Evolutionary conservation across 2,888 invertebrate species (phyloP).

Genomic region (Philopedon plagiatum): DNA sequence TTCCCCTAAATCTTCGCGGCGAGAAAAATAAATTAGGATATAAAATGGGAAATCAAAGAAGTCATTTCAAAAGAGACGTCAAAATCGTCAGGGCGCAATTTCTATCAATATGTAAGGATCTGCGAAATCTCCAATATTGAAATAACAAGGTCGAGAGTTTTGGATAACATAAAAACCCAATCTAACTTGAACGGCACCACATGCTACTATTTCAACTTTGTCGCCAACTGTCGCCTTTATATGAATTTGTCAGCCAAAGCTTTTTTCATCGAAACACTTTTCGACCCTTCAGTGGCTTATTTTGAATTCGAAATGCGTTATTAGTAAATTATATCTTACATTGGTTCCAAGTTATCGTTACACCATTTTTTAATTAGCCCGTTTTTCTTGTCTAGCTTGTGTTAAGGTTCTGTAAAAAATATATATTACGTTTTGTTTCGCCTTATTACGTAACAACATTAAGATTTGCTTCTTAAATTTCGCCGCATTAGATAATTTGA

Average conservation of each 20-base stretch:
- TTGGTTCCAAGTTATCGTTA: too few relatives aligned
- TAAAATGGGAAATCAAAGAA: conserved; percentile 48
- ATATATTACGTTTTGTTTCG: too few relatives aligned
- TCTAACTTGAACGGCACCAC: conserved; percentile 63
- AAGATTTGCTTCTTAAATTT: too few relatives aligned
- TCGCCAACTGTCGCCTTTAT: conserved; percentile 57
- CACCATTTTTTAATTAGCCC: too few relatives aligned
- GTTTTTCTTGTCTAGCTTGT: too few relatives aligned
- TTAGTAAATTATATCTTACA: too few relatives aligned
- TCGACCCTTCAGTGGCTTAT: conserved; percentile 23
- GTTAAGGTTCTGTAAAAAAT: too few relatives aligned
- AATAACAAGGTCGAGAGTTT: conserved; percentile 61
- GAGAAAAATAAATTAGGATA: conserved; percentile 47
- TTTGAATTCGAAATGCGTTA: conserved; percentile 21
- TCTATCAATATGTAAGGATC: conserved; percentile 64
- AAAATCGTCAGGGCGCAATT: conserved; percentile 59
- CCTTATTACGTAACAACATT: too few relatives aligned
- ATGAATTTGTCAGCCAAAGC: conserved; percentile 55
- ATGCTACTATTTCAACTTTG: conserved; percentile 62
- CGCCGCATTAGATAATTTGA: too few relatives aligned
- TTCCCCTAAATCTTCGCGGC: conserved; percentile 39
- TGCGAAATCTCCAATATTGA: conserved; percentile 62
- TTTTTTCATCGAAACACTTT: conserved; percentile 52
- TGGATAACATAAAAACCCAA: conserved; percentile 63
- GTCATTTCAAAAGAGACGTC: conserved; percentile 51